Evolutionary conservation across 2,113 vertebrate species (phyloP), one percentile per base, ranked within the genome.

Genomic region (Labeo rohita): DNA sequence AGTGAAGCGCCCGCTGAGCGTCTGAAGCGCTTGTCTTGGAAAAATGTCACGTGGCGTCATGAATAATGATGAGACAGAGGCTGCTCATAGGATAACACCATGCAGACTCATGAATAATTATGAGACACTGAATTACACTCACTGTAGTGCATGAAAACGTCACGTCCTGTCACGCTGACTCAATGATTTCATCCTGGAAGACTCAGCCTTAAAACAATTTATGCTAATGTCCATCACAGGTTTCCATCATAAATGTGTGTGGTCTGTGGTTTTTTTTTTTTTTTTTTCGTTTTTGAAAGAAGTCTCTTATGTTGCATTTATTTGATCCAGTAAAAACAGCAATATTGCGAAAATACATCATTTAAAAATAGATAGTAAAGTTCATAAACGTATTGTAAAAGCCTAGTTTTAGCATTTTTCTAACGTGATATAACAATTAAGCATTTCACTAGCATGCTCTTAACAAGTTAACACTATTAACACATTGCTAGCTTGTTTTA

Each of bases 91-190:
- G 50, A 36, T 77, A 52, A 54, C 15, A 52, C 28, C 75, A 77
- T 36, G 28, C 3, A 8, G 75, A 10, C 50, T 54, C 23, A 36
- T 77, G 75, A 77, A 54, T 75, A 75, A 75, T 50, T 28, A 75
- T 50, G 45, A 73, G 9, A 28, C 6, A 15, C 45, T 28, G 73
- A 23, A 50, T 50, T 28, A 50, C 6, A 50, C 72, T 49, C n/a
- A 50, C n/a, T 23, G n/a, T 4, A 75, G 73, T 50, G 45, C 73
- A 75, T 75, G 73, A 23, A 77, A 77, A 77, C 75, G 28, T 77
- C 75, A 77, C 50, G 4, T 54, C 75, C 49, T 54, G 23, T 50
- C 47, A 76, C 6, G 12, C 47, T 16, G n/a, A 28, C 45, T 52
- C 6, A 9, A 54, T 18, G 28, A 28, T 36, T 54, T 54, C 34